A percentile compares a stretch with the other conserved stretches of the same genome.
Evolutionary conservation across 2,888 invertebrate species (phyloP).

Genomic region (Microctonus brassicae): DNA sequence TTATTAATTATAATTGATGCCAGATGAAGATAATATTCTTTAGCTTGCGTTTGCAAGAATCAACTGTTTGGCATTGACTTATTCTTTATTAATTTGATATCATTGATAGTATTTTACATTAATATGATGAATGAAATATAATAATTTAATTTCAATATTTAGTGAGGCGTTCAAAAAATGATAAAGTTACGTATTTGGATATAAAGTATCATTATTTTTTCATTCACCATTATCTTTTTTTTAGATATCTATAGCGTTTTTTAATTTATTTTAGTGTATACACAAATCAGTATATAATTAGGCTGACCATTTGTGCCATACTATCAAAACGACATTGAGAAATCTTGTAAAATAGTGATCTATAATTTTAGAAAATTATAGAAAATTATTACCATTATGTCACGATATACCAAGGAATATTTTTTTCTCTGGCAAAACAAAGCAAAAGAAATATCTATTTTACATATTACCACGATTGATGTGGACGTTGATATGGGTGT

Average conservation of each 20-base stretch:
- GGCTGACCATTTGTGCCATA: constrained; percentile 63
- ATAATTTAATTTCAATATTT: not conserved
- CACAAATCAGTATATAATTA: constrained; percentile 50
- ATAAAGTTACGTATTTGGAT: not conserved
- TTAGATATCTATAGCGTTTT: no score
- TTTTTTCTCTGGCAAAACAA: constrained; percentile 44
- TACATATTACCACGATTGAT: constrained; percentile 55
- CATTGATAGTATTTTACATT: no score
- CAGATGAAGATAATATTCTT: no score
- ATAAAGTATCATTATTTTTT: no score
- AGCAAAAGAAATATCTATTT: constrained; percentile 53
- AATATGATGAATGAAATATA: no score
- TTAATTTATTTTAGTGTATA: constrained; percentile 25
- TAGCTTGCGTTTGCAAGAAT: no score
- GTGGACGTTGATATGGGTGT: constrained; percentile 50
- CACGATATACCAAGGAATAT: constrained; percentile 48
- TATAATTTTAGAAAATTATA: constrained; percentile 52
- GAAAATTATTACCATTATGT: constrained; percentile 46
- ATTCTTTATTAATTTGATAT: no score
- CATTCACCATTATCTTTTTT: no score
- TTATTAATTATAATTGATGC: no score
- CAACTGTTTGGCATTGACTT: no score
- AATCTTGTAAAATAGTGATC: constrained; percentile 42
- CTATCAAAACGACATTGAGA: constrained; percentile 41
- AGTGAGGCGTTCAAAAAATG: not conserved